Base-by-base conservation (phyloP, 2,113 vertebrate genomes). In the Pachyramphus minor region DNA sequence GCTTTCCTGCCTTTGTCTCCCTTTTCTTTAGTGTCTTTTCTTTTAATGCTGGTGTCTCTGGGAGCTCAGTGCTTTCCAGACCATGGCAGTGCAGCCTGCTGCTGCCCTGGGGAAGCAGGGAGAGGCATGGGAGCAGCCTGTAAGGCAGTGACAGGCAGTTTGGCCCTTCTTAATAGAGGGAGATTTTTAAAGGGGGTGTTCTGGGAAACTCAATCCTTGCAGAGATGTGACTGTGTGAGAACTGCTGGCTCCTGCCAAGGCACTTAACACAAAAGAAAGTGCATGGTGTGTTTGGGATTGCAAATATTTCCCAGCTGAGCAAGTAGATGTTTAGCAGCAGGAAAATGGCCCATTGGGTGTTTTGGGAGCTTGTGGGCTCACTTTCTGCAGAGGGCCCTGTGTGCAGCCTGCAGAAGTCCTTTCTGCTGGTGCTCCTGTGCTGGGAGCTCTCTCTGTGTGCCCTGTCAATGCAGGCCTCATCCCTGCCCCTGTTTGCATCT, bases 11-110 rank as follows among this genome's bases (percentile, higher is more conserved):
- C 71, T 96, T 95, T 94, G 92, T 94, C 20, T 81, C 44, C 60
- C 93, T 90, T 86, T 76, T 87, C 87, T 96, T 86, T 66, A 82
- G 91, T 66, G 74, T 59, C 78, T 89, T 96, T 90, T 75, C 85
- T 93, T 80, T 80, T 62, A 90, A 49, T 58, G 55, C 45, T 71
- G 72, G 30, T 88, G 72, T 90, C 90, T 88, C 82, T 37, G 45
- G 39, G 71, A 94, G 68, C 82, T 77, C 15, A 10, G 78, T 62
- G 87, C 63, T n/a, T 90, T 79, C 84, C 89, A 91, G 44, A 9
- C 77, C 77, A 4, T 35, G 59, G 53, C 72, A 62, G 49, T 23
- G 69, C 78, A 91, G 44, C 62, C 83, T 37, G 60, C 24, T 44
- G 52, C 52, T 80, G 83, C 58, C 90, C 37, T 31, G 79, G 67